phyloP scores from a whole-genome alignment of 2,888 invertebrate genomes.

The Lepidochrysops patricia region DNA sequence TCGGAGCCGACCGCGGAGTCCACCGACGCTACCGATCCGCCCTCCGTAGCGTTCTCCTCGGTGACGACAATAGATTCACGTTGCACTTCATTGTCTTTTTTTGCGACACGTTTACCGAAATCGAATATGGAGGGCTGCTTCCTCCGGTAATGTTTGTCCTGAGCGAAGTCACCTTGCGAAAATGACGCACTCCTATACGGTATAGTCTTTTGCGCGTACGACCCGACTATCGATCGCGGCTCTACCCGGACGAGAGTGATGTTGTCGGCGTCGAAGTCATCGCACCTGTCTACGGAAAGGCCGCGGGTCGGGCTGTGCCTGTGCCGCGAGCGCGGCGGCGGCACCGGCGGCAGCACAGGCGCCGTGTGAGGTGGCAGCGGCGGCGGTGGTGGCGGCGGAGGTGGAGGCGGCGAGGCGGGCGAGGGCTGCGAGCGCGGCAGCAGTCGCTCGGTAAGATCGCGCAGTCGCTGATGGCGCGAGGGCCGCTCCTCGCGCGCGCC shows the following conservation, averaged over 20 bases:
- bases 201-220: slow-evolving; percentile 78
- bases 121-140: slow-evolving; percentile 59
- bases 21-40: slow-evolving; percentile 72
- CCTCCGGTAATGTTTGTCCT: slow-evolving; percentile 66
- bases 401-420: slow-evolving; percentile 36
- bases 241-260: slow-evolving; percentile 74
- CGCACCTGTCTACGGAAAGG: slow-evolving; percentile 60
- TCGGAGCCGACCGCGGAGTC: slow-evolving; percentile 78
- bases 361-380: slow-evolving; percentile 63
- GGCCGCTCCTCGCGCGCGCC: slow-evolving; percentile 67
- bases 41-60: slow-evolving; percentile 55
- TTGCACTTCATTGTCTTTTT: slow-evolving; percentile 33
- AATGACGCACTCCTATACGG: slow-evolving; percentile 90
- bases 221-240: slow-evolving; percentile 75
- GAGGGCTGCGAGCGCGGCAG: slow-evolving; percentile 70
- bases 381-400: slow-evolving; percentile 55
- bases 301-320: slow-evolving; percentile 68
- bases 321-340: slow-evolving; percentile 69
- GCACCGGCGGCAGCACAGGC: slow-evolving; percentile 73
- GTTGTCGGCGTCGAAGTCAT: slow-evolving; percentile 63
- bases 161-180: slow-evolving; percentile 87
- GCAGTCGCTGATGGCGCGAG: slow-evolving; percentile 79
- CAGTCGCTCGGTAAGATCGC: slow-evolving; percentile 86
- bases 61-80: slow-evolving; percentile 50
- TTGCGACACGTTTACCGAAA: slow-evolving; percentile 49